These are phyloP conservation scores for Axis porcinus DNA, from an alignment of 2,113 vertebrate species.

Conservation along the genomic window DNA sequence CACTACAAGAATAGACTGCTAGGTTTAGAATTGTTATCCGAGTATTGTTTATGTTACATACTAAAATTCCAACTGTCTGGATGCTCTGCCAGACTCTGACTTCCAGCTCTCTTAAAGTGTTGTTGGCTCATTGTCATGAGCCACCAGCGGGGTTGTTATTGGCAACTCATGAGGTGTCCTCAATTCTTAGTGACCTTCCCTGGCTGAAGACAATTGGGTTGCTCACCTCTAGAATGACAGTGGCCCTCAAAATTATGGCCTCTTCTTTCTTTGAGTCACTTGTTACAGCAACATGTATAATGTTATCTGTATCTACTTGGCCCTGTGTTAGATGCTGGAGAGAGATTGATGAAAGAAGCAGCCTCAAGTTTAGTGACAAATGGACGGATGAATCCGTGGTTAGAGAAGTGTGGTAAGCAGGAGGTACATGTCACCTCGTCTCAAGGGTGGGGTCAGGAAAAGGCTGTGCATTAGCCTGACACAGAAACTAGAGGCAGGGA, in stretches of 20 bases:
- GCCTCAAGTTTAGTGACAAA: background rate
- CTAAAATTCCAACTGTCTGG: conserved; percentile 10
- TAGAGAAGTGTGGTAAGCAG: background rate
- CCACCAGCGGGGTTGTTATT: background rate
- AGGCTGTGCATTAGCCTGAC: background rate
- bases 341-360: background rate
- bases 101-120: background rate
- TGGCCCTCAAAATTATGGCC: background rate
- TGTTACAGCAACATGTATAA: background rate
- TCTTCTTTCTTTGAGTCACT: background rate
- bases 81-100: background rate
- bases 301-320: background rate
- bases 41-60: conserved; percentile 26
- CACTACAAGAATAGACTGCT: background rate
- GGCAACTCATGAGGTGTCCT: background rate
- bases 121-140: background rate
- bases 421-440: background rate
- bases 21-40: background rate
- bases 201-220: background rate
- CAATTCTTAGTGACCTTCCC: conserved; percentile 19
- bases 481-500: background rate
- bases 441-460: background rate
- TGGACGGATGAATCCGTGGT: background rate
- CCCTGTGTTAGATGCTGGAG: background rate
- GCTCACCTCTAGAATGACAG: background rate